A percentile compares a stretch with the other conserved stretches of the same genome.
Evolutionary conservation across 2,888 invertebrate genomes (phyloP).

Genomic region (Eristalinus sepulchralis): DNA sequence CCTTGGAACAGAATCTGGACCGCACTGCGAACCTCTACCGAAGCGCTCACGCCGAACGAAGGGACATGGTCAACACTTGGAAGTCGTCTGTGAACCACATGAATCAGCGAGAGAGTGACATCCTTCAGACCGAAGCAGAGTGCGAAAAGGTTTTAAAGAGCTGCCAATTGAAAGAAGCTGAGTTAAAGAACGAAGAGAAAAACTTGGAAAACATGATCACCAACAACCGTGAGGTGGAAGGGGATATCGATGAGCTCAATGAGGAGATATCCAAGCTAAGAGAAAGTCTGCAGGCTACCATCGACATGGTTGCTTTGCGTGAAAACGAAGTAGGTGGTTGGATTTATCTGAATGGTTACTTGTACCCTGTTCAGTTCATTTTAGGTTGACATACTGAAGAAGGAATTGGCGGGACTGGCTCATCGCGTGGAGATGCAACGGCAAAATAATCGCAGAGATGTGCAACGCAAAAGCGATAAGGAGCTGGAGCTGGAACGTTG

Average conservation of each 20-base stretch:
- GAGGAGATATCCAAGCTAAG: slow-evolving; percentile 77
- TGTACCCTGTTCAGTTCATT: background rate
- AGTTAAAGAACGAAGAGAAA: slow-evolving; percentile 81
- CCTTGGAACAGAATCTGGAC: slow-evolving; percentile 83
- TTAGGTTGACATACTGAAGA: slow-evolving; percentile 76
- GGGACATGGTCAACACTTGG: slow-evolving; percentile 87
- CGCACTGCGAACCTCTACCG: slow-evolving; percentile 82
- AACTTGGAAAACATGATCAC: slow-evolving; percentile 82
- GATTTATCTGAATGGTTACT: background rate
- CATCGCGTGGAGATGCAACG: slow-evolving; percentile 77
- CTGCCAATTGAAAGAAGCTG: slow-evolving; percentile 78
- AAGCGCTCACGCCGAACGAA: slow-evolving; percentile 85
- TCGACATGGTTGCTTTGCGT: slow-evolving; percentile 78
- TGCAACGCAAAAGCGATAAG: slow-evolving; percentile 73
- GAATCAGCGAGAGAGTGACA: slow-evolving; percentile 86
- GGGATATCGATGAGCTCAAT: slow-evolving; percentile 80
- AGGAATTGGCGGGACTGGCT: slow-evolving; percentile 77
- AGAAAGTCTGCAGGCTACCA: slow-evolving; percentile 77
- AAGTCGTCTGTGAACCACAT: slow-evolving; percentile 86
- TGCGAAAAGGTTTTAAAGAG: slow-evolving; percentile 74
- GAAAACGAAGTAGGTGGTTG: slow-evolving; percentile 79
- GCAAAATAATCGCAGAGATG: slow-evolving; percentile 76
- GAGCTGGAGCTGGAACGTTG: slow-evolving; percentile 73
- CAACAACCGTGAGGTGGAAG: slow-evolving; percentile 82
- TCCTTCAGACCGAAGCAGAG: slow-evolving; percentile 82